Base-by-base conservation (phyloP, 2,113 vertebrate species). In the Lota lota region DNA sequence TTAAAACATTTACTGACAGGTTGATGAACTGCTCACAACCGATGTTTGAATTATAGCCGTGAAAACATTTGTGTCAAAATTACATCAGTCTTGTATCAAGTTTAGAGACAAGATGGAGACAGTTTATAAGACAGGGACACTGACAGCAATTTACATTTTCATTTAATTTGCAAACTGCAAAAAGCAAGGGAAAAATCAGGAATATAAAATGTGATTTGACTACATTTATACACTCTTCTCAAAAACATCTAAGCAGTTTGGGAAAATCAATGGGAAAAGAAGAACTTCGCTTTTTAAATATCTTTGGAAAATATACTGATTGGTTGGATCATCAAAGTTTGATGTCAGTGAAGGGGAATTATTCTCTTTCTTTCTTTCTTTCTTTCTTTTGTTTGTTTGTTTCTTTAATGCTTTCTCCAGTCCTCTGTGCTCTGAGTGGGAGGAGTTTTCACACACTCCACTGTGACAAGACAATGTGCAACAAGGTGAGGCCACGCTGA, bases 391-490 rank as follows among this genome's bases (percentile, higher is more conserved):
- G 28, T 21, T 36, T 53, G 54, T n/a, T 22, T 22, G 21, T 16
- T 61, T 67, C 54, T 5, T 66, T 47, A 1, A 63, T 56, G 67
- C 57, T 56, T 22, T 36, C 54, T 40, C 62, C 51, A 67, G 50
- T n/a, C 53, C 53, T 56, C 53, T 75, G 47, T 73, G 72, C 69
- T 67, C 70, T 18, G 2, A 24, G 76, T 86, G 86, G 90, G 90
- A n/a, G 89, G 90, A 73, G 88, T 90, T 92, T 92, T 92, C 90
- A 88, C 90, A 92, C 89, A 91, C 88, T 88, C 81, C 81, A 74
- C 77, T 75, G 67, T 82, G 85, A 88, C 86, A 87, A 74, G 88
- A 87, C 87, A 88, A 85, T 80, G 72, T 69, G 79, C 57, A 75
- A 63, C 73, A 79, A 88, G 88, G 87, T 83, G 82, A 89, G 79